Base-by-base conservation (phyloP, 2,888 invertebrate species). In the Plemyria rubiginata region DNA sequence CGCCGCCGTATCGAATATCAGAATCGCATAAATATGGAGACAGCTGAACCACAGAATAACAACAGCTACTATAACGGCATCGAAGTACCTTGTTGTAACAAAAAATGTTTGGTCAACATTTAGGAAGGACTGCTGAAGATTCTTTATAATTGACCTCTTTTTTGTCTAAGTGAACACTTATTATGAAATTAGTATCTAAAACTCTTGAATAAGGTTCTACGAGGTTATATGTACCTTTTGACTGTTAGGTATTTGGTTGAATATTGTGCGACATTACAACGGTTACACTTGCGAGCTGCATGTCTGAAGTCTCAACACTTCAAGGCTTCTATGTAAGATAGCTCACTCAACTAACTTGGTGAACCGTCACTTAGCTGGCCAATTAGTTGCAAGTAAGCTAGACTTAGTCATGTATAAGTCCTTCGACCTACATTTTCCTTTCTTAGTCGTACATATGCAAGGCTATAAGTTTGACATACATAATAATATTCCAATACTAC, bases 1-100 rank as follows among this genome's bases (percentile, higher is more conserved):
- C 50, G 55, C 49, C 16, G 53, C 49, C 16, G 53, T 72, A 70
- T 76, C 71, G 54, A 54, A 54, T 73, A 74, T 73, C 63, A 67
- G 67, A 65, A 76, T 73, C 70, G 48, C 75, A 77, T 78, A 76
- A 77, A 78, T 78, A 74, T 65, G 45, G 29, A 50, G 29, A 38
- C 50, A 50, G 58, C 13, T 41, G 22, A 29, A 11, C 45, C 16
- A 49, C 59, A 61, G 51, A 40, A 55, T 36, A 57, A 36, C 32
- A 56, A 50, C 45, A 53, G 59, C 29, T 53, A 36, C 9, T 53
- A 55, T 40, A 6, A 0, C 28, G 28, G 41, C 9, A 16, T 16
- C 11, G 2, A 43, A 15, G 43, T 43, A 15, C 7, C 2, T 45
- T 8, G 8, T 8, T 36, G 0, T 2, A 11, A 38, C 36, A 38